Percentiles rank a stretch among this genome's conserved stretches.
phyloP scores from a whole-genome alignment of 2,797 vertebrate species.

The Hephaestus fuliginosus region DNA sequence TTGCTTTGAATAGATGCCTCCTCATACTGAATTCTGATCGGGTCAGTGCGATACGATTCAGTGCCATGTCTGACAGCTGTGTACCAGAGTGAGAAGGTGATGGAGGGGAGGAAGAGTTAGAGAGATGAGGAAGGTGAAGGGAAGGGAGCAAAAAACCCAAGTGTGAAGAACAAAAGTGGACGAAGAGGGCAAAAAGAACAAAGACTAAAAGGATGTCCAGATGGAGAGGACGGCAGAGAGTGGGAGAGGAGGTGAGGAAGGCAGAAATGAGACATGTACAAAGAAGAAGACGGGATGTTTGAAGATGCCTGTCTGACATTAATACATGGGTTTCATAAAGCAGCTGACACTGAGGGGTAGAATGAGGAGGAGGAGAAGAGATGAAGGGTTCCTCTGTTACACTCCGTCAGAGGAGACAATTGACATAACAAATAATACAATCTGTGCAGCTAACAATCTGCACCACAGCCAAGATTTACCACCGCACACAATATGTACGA shows the following conservation, averaged over 20 bases:
- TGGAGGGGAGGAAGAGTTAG: conserved; percentile 28
- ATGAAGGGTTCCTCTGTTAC: conserved; percentile 44
- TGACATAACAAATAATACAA: conserved; percentile 47
- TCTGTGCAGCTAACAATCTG: conserved; percentile 33
- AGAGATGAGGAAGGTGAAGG: neutral
- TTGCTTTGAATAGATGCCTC: conserved; percentile 47
- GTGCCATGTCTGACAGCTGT: conserved; percentile 54
- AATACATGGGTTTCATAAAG: conserved; percentile 47
- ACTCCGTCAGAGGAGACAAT: conserved; percentile 34
- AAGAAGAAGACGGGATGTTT: conserved; percentile 26
- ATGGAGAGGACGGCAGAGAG: neutral
- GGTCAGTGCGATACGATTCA: conserved; percentile 56
- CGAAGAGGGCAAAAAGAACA: conserved; percentile 1
- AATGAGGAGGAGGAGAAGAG: conserved; percentile 31
- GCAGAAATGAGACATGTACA: conserved; percentile 8
- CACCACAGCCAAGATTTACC: conserved; percentile 42
- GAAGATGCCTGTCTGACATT: conserved; percentile 47
- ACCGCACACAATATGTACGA: neutral
- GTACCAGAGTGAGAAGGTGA: conserved; percentile 49
- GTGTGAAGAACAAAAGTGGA: neutral
- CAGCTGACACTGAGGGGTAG: conserved; percentile 38
- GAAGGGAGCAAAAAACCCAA: neutral
- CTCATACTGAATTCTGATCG: conserved; percentile 63
- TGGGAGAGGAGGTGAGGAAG: neutral
- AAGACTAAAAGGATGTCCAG: neutral